phyloP scores from a whole-genome alignment of 2,113 vertebrate genomes.

The Nothobranchius furzeri region DNA sequence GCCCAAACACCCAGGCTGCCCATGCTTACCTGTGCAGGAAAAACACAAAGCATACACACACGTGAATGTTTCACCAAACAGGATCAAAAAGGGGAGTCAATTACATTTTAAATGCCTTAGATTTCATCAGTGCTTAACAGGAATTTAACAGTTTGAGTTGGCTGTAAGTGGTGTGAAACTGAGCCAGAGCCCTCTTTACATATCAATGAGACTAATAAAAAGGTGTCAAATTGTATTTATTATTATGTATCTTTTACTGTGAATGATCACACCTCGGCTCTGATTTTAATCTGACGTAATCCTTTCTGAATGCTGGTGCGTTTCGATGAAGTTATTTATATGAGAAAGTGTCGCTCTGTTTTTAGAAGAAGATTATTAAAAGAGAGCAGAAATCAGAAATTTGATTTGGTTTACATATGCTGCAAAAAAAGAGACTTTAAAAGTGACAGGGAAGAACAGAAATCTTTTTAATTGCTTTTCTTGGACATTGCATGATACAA shows the following conservation, averaged over 20 bases:
- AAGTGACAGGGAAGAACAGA: too few species aligned
- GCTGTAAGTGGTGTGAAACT: not conserved
- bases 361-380: conserved; percentile 13
- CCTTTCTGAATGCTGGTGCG: conserved; percentile 10
- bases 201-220: conserved; percentile 1
- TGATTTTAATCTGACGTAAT: conserved; percentile 26
- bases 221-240: not conserved
- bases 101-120: not conserved
- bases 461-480: too few species aligned
- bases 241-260: not conserved
- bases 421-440: not conserved
- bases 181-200: conserved; percentile 3
- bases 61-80: not conserved
- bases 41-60: conserved; percentile 6
- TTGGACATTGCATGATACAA: too few species aligned
- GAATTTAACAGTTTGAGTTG: not conserved
- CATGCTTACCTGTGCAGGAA: conserved; percentile 81
- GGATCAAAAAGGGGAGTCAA: not conserved
- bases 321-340: conserved; percentile 1
- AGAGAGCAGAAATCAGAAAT: not conserved
- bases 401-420: not conserved
- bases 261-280: conserved; percentile 15
- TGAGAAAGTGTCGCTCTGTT: not conserved
- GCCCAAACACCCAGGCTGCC: conserved; percentile 82
- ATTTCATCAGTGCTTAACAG: not conserved